Conservation (phyloP, 2,888 invertebrate genomes). For the Drosophila acutilabella region DNA sequence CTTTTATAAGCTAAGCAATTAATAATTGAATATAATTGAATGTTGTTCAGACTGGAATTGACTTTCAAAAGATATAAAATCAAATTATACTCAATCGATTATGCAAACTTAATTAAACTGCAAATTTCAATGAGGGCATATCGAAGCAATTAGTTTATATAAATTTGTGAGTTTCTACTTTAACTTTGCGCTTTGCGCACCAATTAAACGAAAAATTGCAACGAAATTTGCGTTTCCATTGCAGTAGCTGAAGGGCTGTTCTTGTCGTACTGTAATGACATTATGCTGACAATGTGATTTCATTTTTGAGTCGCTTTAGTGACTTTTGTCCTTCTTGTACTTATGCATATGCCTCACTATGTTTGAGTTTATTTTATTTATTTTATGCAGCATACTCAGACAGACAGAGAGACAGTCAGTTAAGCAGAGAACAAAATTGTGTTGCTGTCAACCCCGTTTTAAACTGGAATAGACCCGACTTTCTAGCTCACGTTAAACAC, state of each 20-base stretch:
- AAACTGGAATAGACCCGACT: no score
- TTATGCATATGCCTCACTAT: slow-evolving; percentile 14
- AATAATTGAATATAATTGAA: not conserved
- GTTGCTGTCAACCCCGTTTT: not conserved
- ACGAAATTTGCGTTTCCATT: slow-evolving; percentile 6
- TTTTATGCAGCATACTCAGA: slow-evolving; percentile 16
- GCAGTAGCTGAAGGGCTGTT: not conserved
- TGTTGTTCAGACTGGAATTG: no score
- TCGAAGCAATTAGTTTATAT: slow-evolving; percentile 7
- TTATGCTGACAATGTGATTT: slow-evolving; percentile 26
- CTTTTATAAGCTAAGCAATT: not conserved
- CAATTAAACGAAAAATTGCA: not conserved
- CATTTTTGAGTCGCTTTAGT: slow-evolving; percentile 17
- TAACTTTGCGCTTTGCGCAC: not conserved
- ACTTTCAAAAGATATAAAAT: no score
- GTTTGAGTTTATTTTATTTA: slow-evolving; percentile 22
- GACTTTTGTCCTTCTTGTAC: not conserved
- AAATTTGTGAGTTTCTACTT: not conserved
- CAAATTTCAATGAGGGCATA: not conserved
- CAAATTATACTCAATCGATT: no score
- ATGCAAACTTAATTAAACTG: no score
- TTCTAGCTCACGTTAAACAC: no score
- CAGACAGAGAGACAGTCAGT: not conserved
- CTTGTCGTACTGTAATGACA: slow-evolving; percentile 12
- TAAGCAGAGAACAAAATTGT: not conserved